These are phyloP conservation scores for Mastomys coucha DNA, from an alignment of 2,113 vertebrate species.

Conservation along the genomic window DNA sequence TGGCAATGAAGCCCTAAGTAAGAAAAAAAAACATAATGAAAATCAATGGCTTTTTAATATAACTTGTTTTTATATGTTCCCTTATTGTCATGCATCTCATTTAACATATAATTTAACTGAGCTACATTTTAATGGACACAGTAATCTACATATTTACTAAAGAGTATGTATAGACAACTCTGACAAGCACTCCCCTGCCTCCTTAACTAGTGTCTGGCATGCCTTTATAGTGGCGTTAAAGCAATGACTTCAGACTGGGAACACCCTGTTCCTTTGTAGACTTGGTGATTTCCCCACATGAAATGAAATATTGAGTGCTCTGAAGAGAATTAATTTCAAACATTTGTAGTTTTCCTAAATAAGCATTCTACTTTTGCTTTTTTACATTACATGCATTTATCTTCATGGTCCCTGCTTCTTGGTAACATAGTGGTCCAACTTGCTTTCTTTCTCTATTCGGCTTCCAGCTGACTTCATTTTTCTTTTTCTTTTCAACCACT, in stretches of 20 bases:
- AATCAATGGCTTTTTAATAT: background rate
- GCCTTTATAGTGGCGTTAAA: constrained; percentile 5
- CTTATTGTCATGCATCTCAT: background rate
- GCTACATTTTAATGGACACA: background rate
- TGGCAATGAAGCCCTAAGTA: no score
- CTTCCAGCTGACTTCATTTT: constrained; percentile 27
- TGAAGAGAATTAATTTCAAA: constrained; percentile 38
- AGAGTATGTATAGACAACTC: background rate
- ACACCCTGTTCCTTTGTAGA: background rate
- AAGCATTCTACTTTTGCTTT: background rate
- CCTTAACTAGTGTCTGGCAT: background rate
- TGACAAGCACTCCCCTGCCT: background rate
- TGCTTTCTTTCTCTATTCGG: constrained; percentile 14
- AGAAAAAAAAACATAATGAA: background rate
- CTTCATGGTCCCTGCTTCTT: background rate
- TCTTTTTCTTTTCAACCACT: background rate
- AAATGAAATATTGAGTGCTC: constrained; percentile 19
- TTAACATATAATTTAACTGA: background rate
- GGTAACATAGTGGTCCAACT: background rate
- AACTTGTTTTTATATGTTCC: background rate
- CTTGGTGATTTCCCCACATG: background rate
- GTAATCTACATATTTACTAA: background rate
- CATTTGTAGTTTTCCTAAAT: constrained; percentile 7
- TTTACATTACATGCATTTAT: background rate
- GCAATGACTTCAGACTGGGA: background rate